Percentiles rank a stretch among this genome's conserved stretches.
Conservation (phyloP, 2,113 vertebrate species). For the Halcyon malimbica region DNA sequence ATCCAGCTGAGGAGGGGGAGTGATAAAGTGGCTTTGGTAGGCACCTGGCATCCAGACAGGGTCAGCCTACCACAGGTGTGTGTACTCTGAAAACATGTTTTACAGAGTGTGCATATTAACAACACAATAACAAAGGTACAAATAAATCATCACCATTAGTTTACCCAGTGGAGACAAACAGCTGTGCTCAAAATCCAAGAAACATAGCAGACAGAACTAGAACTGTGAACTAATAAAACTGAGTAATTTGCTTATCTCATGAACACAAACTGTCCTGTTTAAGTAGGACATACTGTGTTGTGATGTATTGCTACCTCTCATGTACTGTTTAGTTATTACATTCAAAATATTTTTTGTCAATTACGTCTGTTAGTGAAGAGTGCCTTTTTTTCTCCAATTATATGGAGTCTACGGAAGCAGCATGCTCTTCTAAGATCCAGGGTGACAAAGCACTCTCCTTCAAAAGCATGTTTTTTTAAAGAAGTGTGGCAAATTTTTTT, state of each 20-base stretch:
- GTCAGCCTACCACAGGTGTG: not conserved
- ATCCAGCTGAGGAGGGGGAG: not conserved
- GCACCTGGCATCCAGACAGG: accelerated
- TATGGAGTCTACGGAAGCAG: not conserved
- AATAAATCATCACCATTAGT: not conserved
- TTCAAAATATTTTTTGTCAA: not conserved
- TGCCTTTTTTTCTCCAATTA: not conserved
- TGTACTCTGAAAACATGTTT: not conserved
- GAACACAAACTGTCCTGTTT: not conserved
- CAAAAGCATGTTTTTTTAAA: not conserved
- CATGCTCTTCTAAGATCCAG: not conserved
- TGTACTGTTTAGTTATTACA: not conserved
- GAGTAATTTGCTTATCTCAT: not conserved
- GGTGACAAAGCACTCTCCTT: not conserved
- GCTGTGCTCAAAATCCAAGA: not conserved
- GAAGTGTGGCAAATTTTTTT: not conserved
- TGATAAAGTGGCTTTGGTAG: not conserved
- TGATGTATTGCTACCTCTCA: not conserved
- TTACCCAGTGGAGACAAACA: not conserved
- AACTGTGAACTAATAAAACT: not conserved
- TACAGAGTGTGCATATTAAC: not conserved
- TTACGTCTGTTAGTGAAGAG: not conserved
- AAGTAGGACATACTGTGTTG: not conserved
- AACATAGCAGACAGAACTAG: not conserved
- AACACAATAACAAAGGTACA: not conserved